A percentile compares a stretch with the other conserved stretches of the same genome.
Evolutionary conservation across 2,113 vertebrate species (phyloP).

Genomic region (Channa maculata): DNA sequence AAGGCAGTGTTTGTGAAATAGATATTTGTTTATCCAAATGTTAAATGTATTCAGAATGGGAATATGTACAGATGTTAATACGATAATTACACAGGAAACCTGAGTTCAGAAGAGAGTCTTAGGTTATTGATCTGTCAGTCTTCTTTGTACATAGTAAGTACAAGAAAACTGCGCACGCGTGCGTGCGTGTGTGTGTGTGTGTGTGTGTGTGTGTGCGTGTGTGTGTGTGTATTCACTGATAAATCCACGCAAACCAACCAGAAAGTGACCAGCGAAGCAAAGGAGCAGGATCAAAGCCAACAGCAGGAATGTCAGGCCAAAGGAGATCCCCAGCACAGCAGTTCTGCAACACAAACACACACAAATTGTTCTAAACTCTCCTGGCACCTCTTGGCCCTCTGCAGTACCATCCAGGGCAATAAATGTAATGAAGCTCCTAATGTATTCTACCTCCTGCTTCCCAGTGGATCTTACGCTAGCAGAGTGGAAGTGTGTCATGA

Average conservation of each 20-base stretch:
- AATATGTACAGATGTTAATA: too few relatives aligned
- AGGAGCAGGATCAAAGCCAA: conserved; percentile 91
- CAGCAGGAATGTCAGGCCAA: conserved; percentile 89
- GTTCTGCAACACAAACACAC: conserved; percentile 85
- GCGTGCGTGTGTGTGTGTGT: neutral
- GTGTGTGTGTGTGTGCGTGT: conserved; percentile 6
- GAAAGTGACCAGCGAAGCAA: conserved; percentile 93
- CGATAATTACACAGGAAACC: too few relatives aligned
- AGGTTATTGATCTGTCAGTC: too few relatives aligned
- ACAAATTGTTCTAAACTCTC: conserved; percentile 14
- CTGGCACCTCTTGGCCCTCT: conserved; percentile 15
- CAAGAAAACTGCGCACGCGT: too few relatives aligned
- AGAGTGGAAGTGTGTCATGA: neutral
- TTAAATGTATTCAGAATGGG: too few relatives aligned
- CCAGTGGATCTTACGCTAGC: neutral
- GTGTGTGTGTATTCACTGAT: neutral
- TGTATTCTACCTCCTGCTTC: conserved; percentile 35
- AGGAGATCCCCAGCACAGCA: conserved; percentile 91
- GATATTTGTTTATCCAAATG: too few relatives aligned
- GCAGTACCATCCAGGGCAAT: conserved; percentile 20
- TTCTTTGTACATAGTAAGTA: too few relatives aligned
- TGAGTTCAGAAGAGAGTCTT: too few relatives aligned
- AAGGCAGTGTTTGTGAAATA: too few relatives aligned
- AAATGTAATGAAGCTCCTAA: conserved; percentile 36
- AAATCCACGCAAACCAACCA: conserved; percentile 87